phyloP scores from a whole-genome alignment of 2,113 vertebrate genomes.

The Merops nubicus region DNA sequence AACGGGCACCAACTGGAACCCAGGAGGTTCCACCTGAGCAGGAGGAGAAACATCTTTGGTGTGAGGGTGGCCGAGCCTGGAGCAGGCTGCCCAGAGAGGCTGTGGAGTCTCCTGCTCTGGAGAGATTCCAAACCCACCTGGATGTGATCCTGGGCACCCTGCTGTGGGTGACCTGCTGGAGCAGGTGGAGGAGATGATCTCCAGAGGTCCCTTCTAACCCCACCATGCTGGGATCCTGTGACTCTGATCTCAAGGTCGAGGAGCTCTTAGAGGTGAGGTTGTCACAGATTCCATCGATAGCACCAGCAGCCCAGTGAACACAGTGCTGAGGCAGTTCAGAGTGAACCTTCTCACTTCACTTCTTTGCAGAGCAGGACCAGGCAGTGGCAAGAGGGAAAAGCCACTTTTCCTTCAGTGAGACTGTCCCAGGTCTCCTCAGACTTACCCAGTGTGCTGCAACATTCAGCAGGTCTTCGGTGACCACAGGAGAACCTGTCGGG shows the following conservation, averaged over 20 bases:
- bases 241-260: background rate
- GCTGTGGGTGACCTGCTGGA: background rate
- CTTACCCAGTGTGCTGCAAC: background rate
- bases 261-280: fast-evolving
- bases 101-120: too few relatives aligned
- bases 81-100: too few relatives aligned
- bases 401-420: too few relatives aligned
- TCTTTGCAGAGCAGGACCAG: background rate
- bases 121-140: too few relatives aligned
- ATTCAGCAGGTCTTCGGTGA: background rate
- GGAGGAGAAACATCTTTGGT: too few relatives aligned
- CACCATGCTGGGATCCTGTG: background rate
- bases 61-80: too few relatives aligned
- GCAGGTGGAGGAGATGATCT: background rate
- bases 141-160: background rate
- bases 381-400: background rate
- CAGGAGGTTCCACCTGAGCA: too few relatives aligned
- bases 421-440: background rate
- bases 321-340: fast-evolving
- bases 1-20: too few relatives aligned
- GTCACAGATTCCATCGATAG: background rate
- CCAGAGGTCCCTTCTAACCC: background rate
- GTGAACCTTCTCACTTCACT: background rate
- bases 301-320: background rate
- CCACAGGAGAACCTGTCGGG: fast-evolving